Evolutionary conservation across 2,888 invertebrate species (phyloP), one percentile per base, ranked within the genome.

Genomic region (Caenorhabditis sp.): DNA sequence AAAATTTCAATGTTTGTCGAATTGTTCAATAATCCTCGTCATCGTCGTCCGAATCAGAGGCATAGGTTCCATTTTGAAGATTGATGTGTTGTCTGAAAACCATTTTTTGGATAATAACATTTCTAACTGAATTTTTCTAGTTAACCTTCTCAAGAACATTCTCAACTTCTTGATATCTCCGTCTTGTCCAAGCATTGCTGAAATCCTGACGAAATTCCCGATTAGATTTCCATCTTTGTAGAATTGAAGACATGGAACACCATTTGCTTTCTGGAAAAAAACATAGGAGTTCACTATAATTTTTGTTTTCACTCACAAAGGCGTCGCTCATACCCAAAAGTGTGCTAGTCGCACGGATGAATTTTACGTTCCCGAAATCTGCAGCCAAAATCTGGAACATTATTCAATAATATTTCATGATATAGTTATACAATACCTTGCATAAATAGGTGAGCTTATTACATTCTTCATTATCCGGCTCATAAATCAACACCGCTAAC

Each of bases 241-340:
- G 38, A 87, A 77, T 71, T 86, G 86, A 5, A 86, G 69, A 1
- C 82, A 70, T 3, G 86, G 86, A 8, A 85, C 61, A 1, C 79
- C 86, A 12, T 74, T 70, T 4, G 57, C 57, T 59, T 26, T 67
- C 70, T 70, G 63, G 23, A 63, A 63, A 31, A 50, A 58, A 21
- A 57, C 14, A 61, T 10, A 36, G 5, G 36, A 36, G 36, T n/a
- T n/a, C 36, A 43, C 5, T 43, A 31, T 14, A 56, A n/a, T 8
- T 54, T 27, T 62, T 5, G 23, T 31, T 25, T 43, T 3, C 58
- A 69, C 77, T 63, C 26, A 81, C 81, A 58, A 78, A 81, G 25
- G 61, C 68, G 17, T 67, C 23, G 36, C 73, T 70, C 78, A 79
- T 78, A 49, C 67, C 77, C n/a, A 80, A 67, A 10, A 77, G 63